phyloP scores from a whole-genome alignment of 2,113 vertebrate genomes.

The Aphyosemion australe region DNA sequence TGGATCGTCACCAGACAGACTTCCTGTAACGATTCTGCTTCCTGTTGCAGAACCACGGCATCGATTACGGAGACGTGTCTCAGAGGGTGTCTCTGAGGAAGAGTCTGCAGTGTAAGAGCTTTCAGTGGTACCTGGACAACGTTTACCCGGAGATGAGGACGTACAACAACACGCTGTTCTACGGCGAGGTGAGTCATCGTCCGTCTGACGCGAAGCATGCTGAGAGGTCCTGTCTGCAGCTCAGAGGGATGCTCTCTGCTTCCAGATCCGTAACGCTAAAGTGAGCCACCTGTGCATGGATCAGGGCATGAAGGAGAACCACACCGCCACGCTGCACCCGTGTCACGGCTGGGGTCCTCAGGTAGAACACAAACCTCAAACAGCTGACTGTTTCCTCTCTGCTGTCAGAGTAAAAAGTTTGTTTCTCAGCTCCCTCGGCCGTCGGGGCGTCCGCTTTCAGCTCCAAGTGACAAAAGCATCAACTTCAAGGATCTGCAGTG shows the following conservation, averaged over 20 bases:
- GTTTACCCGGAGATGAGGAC: slow-evolving; percentile 97
- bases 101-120: slow-evolving; percentile 92
- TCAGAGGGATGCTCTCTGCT: neutral
- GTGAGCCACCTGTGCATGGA: slow-evolving; percentile 93
- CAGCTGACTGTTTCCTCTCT: slow-evolving; percentile 1
- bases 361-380: slow-evolving; percentile 72
- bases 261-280: slow-evolving; percentile 91
- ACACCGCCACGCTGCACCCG: slow-evolving; percentile 92
- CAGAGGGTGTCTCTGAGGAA: slow-evolving; percentile 88
- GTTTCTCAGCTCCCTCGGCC: too few species aligned
- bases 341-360: slow-evolving; percentile 96
- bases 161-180: slow-evolving; percentile 93
- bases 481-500: too few species aligned
- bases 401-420: slow-evolving; percentile 41
- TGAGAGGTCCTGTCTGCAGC: too few species aligned
- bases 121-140: slow-evolving; percentile 98
- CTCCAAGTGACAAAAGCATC: slow-evolving; percentile 1
- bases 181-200: slow-evolving; percentile 88
- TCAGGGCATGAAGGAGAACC: slow-evolving; percentile 93
- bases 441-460: too few species aligned
- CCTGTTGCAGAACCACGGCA: slow-evolving; percentile 89
- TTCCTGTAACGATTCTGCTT: too few species aligned
- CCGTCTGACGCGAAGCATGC: neutral
- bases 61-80: slow-evolving; percentile 93
- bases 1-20: too few species aligned